These are phyloP conservation scores for Ceriagrion tenellum DNA, from an alignment of 2,888 invertebrate genomes.

Conservation along the genomic window DNA sequence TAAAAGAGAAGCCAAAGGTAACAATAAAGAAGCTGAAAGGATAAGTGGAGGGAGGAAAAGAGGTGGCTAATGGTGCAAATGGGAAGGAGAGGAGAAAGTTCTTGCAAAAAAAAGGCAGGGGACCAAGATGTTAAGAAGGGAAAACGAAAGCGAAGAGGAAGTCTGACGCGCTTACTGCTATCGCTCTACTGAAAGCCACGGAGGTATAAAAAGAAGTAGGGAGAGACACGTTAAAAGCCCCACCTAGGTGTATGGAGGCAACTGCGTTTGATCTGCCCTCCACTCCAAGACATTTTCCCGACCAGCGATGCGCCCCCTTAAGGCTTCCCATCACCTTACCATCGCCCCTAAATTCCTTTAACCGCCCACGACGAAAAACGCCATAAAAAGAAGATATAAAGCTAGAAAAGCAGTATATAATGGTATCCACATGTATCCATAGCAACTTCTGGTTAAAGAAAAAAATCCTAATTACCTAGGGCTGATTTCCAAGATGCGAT, in stretches of 20 bases:
- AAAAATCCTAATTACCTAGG: no score
- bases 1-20: not conserved
- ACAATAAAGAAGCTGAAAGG: not conserved
- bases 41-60: not conserved
- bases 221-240: not conserved
- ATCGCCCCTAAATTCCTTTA: not conserved
- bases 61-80: not conserved
- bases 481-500: no score
- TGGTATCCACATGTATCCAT: no score
- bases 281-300: not conserved
- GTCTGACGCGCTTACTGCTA: not conserved
- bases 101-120: not conserved
- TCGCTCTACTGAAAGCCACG: not conserved
- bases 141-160: not conserved
- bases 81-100: not conserved
- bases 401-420: no score
- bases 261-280: not conserved
- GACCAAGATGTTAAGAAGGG: not conserved
- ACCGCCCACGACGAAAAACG: not conserved
- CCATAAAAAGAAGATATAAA: not conserved
- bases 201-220: not conserved
- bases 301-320: not conserved
- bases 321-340: not conserved
- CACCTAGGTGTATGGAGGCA: not conserved
- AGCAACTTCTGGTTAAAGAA: no score